Conservation (phyloP, 2,113 vertebrate genomes). For the mouse (Mus musculus) region DNA sequence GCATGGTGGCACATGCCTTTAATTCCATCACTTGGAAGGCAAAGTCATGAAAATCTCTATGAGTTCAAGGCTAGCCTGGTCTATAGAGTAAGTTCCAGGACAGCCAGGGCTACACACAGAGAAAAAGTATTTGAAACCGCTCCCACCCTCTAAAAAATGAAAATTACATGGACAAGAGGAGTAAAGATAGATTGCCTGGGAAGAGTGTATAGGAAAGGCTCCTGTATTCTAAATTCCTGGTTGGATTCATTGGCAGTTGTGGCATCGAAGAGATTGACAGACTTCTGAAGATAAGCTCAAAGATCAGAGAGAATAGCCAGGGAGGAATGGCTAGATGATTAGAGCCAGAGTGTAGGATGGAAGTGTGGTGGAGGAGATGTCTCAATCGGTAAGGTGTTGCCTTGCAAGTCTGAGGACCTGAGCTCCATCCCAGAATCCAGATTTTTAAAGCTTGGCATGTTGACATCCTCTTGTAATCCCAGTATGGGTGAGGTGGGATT, state of each 20-base stretch:
- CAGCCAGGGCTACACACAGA: too few species aligned
- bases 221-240: background rate
- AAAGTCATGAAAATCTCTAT: too few species aligned
- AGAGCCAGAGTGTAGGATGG: background rate
- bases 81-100: too few species aligned
- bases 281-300: too few species aligned
- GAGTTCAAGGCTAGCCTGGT: too few species aligned
- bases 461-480: background rate
- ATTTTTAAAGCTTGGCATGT: background rate
- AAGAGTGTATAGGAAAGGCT: background rate
- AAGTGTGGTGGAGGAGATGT: background rate
- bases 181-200: background rate
- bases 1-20: too few species aligned
- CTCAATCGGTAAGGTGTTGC: background rate
- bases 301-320: fast-evolving
- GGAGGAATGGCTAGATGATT: background rate
- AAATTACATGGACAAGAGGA: background rate
- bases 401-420: background rate
- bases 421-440: background rate
- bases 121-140: too few species aligned
- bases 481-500: background rate
- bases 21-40: too few species aligned
- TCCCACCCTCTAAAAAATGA: too few species aligned
- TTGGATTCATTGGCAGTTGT: background rate
- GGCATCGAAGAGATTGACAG: background rate